Conservation (phyloP, 2,888 invertebrate species). For the Epistrophe eligans region DNA sequence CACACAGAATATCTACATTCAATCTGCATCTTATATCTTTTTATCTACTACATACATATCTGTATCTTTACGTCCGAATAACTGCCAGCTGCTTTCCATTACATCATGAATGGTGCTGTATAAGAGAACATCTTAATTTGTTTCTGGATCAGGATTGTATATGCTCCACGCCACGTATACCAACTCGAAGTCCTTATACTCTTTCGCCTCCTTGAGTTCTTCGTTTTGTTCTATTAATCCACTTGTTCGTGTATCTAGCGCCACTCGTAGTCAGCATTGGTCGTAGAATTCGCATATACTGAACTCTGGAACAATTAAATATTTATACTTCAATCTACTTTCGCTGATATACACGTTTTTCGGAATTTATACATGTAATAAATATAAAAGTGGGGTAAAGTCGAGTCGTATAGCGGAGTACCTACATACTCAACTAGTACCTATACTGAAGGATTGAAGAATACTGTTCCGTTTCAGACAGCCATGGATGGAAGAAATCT, state of each 20-base stretch:
- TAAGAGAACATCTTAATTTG: constrained; percentile 52
- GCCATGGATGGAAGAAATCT: constrained; percentile 12
- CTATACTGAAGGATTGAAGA: constrained; percentile 72
- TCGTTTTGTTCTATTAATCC: constrained; percentile 40
- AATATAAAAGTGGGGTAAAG: constrained; percentile 77
- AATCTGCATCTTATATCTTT: constrained; percentile 43
- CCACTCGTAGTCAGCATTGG: constrained; percentile 19
- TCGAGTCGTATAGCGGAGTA: constrained; percentile 13
- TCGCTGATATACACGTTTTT: constrained; percentile 77
- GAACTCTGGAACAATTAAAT: constrained; percentile 75
- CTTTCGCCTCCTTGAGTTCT: constrained; percentile 12
- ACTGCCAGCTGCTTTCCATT: constrained; percentile 56
- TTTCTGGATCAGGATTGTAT: constrained; percentile 8
- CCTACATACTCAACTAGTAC: neutral
- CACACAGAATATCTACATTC: neutral
- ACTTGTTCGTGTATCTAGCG: constrained; percentile 41
- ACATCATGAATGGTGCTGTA: constrained; percentile 4
- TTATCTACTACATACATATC: constrained; percentile 36
- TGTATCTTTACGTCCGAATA: constrained; percentile 53
- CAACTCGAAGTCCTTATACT: neutral
- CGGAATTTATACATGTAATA: constrained; percentile 78
- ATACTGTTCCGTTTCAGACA: constrained; percentile 45
- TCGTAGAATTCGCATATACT: constrained; percentile 58
- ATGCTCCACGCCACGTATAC: constrained; percentile 9
- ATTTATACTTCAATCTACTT: constrained; percentile 78